Evolutionary conservation across 2,888 invertebrate genomes (phyloP), one percentile per base, ranked within the genome.

Genomic region (Cyclophora punctaria): DNA sequence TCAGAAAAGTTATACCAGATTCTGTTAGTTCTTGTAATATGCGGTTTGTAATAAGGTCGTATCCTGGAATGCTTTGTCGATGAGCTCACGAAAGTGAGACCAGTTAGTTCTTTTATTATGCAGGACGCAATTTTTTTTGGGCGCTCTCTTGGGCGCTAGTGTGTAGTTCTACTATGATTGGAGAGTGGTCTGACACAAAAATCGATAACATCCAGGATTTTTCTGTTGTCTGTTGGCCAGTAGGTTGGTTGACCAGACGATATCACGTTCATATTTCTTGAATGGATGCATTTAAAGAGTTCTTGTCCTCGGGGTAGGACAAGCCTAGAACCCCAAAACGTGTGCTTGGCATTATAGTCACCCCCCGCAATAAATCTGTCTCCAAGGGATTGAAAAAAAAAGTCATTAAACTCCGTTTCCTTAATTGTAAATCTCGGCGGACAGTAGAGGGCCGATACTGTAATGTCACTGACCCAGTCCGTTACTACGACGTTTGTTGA

Each of bases 281-380:
- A 44, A 2, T 62, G 51, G 5, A 58, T 34, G 4, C 45, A 41
- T 41, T 41, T 41, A 3, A 59, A 58, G 2, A 63, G 49, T 44
- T 60, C 50, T 46, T 61, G 52, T 2, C 62, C 60, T 41, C 62
- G 51, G 5, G 60, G 56, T 3, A 44, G 54, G 3, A 37, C 55
- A 4, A 61, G 41, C 47, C 61, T 54, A 3, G 54, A 54, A 4
- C 48, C 57, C 54, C 57, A 57, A 20, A 20, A 20, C 20, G 20
- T 20, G 20, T 20, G 20, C 20, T 20, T 20, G 20, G 20, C 57
- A 57, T 65, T 65, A 55, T 57, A 63, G 45, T 65, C 56, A 3
- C 62, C 59, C 3, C 48, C 48, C 37, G 46, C 48, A 5, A 51
- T 40, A n/a, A 51, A 51, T 37, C 46, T 5, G 20, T n/a, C 34